A percentile compares a stretch with the other conserved stretches of the same genome.
phyloP scores from a whole-genome alignment of 2,113 vertebrate species.

The Microtus oregoni region DNA sequence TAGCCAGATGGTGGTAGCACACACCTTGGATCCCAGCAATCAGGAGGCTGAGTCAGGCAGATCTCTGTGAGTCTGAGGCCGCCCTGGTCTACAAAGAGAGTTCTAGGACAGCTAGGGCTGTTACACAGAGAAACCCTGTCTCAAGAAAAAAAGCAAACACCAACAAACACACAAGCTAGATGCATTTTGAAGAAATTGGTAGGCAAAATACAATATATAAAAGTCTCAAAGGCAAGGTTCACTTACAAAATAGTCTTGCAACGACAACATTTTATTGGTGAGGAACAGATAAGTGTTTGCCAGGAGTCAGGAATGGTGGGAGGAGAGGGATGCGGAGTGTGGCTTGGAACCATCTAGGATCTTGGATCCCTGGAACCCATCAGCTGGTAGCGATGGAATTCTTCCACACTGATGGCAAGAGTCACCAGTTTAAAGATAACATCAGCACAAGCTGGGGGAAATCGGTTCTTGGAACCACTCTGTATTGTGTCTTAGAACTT shows the following conservation, averaged over 20 bases:
- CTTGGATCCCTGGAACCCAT: not conserved
- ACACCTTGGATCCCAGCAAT: not conserved
- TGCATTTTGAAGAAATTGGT: not conserved
- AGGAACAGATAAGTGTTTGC: not conserved
- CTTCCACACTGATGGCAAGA: not conserved
- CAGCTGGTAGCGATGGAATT: not conserved
- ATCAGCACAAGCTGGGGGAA: not conserved
- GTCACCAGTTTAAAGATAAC: not conserved
- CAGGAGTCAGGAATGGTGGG: too few relatives aligned
- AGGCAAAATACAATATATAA: conserved; percentile 26
- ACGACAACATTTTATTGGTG: not conserved
- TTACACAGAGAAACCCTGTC: too few relatives aligned
- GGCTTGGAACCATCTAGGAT: not conserved
- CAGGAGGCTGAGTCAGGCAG: not conserved
- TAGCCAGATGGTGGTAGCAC: not conserved
- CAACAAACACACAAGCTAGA: not conserved
- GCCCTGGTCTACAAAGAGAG: not conserved
- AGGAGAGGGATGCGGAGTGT: not conserved
- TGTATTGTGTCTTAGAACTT: not conserved
- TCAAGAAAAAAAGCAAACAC: not conserved
- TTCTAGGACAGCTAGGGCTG: not conserved
- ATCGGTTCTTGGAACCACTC: not conserved
- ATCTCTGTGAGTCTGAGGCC: not conserved
- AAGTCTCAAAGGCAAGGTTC: not conserved
- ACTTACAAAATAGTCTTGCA: conserved; percentile 14